A percentile compares a stretch with the other conserved stretches of the same genome.
phyloP scores from a whole-genome alignment of 2,113 vertebrate genomes.

The Pandion haliaetus region DNA sequence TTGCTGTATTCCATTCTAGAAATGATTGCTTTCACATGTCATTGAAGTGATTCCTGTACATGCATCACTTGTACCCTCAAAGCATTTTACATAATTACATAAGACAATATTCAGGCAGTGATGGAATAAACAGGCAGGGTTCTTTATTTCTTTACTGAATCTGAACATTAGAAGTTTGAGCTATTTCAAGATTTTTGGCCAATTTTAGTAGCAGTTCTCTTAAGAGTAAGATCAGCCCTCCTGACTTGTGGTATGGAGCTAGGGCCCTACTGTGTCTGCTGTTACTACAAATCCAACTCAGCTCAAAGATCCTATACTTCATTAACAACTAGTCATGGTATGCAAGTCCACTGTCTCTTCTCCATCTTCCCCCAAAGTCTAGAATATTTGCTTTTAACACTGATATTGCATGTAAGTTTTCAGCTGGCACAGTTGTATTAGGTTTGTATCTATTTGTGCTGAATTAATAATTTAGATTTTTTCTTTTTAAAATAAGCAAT shows the following conservation, averaged over 20 bases:
- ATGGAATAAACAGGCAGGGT: neutral
- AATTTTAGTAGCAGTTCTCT: neutral
- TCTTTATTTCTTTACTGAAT: neutral
- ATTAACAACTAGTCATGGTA: neutral
- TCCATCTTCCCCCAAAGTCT: neutral
- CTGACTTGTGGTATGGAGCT: rapidly evolving
- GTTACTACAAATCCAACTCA: neutral
- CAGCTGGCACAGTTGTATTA: neutral
- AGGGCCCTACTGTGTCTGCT: neutral
- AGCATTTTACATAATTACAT: too few relatives aligned
- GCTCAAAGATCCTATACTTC: neutral
- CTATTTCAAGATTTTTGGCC: neutral
- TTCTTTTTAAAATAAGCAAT: neutral
- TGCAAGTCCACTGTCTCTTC: neutral
- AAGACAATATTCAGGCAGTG: neutral
- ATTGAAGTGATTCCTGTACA: neutral
- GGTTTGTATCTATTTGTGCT: neutral
- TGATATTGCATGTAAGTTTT: neutral
- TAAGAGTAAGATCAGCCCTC: neutral
- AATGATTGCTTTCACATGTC: neutral
- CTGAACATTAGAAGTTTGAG: neutral
- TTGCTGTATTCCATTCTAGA: neutral
- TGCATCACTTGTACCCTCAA: too few relatives aligned
- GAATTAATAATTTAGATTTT: neutral
- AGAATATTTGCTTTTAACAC: neutral